Percentiles rank a stretch among this genome's conserved stretches.
Evolutionary conservation across 2,888 invertebrate species (phyloP).

Genomic region (Mystacides longicornis): DNA sequence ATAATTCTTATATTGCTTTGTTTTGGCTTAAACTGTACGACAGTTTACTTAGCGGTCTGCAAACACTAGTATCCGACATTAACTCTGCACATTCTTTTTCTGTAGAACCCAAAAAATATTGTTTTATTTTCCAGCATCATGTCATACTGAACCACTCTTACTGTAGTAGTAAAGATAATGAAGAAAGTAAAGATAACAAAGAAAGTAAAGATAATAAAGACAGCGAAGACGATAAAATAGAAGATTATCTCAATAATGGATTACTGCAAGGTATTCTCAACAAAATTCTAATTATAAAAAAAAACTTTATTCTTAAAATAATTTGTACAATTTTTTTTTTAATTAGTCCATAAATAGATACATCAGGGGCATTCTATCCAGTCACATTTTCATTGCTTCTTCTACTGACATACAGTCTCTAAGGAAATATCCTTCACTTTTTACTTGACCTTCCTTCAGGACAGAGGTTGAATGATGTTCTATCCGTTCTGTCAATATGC

Average conservation of each 20-base stretch:
- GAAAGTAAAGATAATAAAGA: too few relatives aligned
- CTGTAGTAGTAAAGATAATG: not conserved
- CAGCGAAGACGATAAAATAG: not conserved
- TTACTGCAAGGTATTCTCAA: not conserved
- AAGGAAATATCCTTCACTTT: too few relatives aligned
- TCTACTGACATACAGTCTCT: too few relatives aligned
- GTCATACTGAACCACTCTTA: not conserved
- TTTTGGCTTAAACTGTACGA: not conserved
- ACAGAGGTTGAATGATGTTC: too few relatives aligned
- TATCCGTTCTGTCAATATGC: too few relatives aligned
- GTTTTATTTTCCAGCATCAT: not conserved
- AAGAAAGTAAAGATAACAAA: not conserved
- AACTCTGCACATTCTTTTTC: not conserved
- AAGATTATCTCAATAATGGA: not conserved
- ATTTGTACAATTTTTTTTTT: too few relatives aligned
- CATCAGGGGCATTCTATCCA: too few relatives aligned
- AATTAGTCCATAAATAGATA: too few relatives aligned
- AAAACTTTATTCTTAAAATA: too few relatives aligned
- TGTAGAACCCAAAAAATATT: not conserved
- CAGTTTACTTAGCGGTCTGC: not conserved
- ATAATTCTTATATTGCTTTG: not conserved
- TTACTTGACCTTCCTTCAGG: too few relatives aligned
- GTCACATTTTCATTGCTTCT: too few relatives aligned
- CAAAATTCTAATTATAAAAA: too few relatives aligned
- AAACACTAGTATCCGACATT: not conserved